Conservation (phyloP, 2,797 vertebrate genomes). For the Galago senegalensis region DNA sequence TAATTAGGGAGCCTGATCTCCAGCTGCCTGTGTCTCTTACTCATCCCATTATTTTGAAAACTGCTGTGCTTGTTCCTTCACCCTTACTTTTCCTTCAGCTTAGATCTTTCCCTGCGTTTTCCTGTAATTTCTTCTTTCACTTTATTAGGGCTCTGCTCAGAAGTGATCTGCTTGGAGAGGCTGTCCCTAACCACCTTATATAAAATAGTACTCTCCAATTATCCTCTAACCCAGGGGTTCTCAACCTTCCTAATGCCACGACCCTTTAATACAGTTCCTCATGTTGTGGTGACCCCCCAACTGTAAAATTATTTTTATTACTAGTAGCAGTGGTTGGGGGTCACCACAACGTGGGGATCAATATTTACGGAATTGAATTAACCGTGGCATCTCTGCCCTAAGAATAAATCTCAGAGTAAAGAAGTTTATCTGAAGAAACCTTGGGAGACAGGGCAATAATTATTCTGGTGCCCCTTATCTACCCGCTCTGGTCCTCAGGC, state of each 20-base stretch:
- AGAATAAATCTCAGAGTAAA: conserved; percentile 5
- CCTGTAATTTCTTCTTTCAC: neutral
- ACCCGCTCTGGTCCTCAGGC: accelerated
- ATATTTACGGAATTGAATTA: conserved; percentile 16
- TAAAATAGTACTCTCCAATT: neutral
- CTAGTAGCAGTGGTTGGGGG: too few relatives aligned
- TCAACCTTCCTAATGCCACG: too few relatives aligned
- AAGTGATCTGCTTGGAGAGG: neutral
- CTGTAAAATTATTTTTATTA: too few relatives aligned
- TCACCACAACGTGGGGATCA: neutral
- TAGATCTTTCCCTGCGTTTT: neutral
- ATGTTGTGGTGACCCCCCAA: too few relatives aligned
- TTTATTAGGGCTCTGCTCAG: neutral
- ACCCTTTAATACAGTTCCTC: too few relatives aligned
- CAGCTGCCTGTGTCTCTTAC: neutral
- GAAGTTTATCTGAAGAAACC: neutral
- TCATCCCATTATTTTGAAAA: neutral
- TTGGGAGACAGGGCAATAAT: neutral
- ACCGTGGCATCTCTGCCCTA: neutral
- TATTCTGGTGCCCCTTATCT: neutral
- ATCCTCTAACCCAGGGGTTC: neutral
- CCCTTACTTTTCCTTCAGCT: neutral
- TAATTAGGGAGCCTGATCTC: neutral
- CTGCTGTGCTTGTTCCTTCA: neutral
- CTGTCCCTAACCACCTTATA: neutral